Percentiles rank a stretch among this genome's conserved stretches.
phyloP scores from a whole-genome alignment of 2,888 invertebrate genomes.

The Callinectes sapidus region DNA sequence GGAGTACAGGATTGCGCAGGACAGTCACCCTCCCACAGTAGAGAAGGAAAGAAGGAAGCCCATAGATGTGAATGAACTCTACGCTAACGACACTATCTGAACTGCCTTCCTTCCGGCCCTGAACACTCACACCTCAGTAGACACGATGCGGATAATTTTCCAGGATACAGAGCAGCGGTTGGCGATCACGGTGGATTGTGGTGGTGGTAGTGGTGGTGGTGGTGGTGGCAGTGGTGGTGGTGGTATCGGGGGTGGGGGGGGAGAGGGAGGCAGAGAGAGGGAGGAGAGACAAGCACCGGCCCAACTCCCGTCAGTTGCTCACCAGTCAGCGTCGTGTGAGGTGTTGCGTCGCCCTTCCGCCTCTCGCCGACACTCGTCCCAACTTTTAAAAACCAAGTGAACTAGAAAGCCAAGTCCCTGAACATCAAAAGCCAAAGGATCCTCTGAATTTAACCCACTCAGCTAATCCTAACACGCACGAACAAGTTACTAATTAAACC shows the following conservation, averaged over 20 bases:
- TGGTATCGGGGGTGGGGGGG: background rate
- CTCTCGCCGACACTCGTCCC: slow-evolving; percentile 3
- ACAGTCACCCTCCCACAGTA: background rate
- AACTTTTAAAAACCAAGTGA: slow-evolving; percentile 20
- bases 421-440: background rate
- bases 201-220: background rate
- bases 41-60: background rate
- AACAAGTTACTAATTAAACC: background rate
- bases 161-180: background rate
- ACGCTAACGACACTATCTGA: background rate
- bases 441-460: background rate
- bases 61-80: background rate
- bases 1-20: background rate
- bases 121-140: background rate
- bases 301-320: slow-evolving; percentile 18
- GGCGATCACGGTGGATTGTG: background rate
- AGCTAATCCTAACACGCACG: background rate
- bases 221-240: background rate
- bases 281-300: background rate
- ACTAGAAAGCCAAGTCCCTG: background rate
- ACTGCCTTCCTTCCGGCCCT: background rate
- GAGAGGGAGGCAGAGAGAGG: background rate
- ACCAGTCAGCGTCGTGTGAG: slow-evolving; percentile 12
- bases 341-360: background rate
- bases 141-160: background rate